A percentile compares a stretch with the other conserved stretches of the same genome.
Conservation (phyloP, 2,888 invertebrate genomes). For the Drosophila anomelani region DNA sequence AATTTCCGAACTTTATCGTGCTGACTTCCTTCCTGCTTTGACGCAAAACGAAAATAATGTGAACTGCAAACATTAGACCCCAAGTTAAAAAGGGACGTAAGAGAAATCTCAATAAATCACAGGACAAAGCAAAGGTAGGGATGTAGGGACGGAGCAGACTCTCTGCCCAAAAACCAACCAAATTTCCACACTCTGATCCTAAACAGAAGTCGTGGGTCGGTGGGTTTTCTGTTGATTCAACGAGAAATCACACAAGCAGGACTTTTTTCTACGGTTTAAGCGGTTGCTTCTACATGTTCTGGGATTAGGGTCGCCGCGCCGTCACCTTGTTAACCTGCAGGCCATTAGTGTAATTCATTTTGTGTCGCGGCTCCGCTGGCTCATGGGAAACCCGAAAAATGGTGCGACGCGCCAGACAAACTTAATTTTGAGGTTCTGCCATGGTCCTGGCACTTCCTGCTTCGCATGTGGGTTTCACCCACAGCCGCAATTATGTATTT, state of each 20-base stretch:
- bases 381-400: slow-evolving; percentile 62
- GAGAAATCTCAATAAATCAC: slow-evolving; percentile 64
- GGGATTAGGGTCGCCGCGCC: slow-evolving; percentile 58
- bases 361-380: slow-evolving; percentile 44
- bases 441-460: slow-evolving; percentile 35
- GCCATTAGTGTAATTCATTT: slow-evolving; percentile 77
- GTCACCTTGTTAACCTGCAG: slow-evolving; percentile 70
- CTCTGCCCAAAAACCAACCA: slow-evolving; percentile 1
- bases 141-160: slow-evolving; percentile 15
- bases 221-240: slow-evolving; percentile 18
- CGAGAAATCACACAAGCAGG: slow-evolving; percentile 59
- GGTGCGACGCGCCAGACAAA: slow-evolving; percentile 49
- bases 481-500: slow-evolving; percentile 61
- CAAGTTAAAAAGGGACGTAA: slow-evolving; percentile 19
- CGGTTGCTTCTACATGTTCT: slow-evolving; percentile 27
- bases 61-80: slow-evolving; percentile 42
- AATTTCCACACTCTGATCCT: slow-evolving; percentile 19
- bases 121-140: slow-evolving; percentile 27
- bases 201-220: slow-evolving; percentile 4
- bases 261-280: slow-evolving; percentile 7
- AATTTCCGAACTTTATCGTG: slow-evolving; percentile 63
- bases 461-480: slow-evolving; percentile 39
- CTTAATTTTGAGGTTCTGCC: slow-evolving; percentile 57
- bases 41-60: slow-evolving; percentile 25
- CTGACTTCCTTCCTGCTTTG: slow-evolving; percentile 63